Conservation (phyloP, 2,888 invertebrate genomes). For the Celastrina argiolus region DNA sequence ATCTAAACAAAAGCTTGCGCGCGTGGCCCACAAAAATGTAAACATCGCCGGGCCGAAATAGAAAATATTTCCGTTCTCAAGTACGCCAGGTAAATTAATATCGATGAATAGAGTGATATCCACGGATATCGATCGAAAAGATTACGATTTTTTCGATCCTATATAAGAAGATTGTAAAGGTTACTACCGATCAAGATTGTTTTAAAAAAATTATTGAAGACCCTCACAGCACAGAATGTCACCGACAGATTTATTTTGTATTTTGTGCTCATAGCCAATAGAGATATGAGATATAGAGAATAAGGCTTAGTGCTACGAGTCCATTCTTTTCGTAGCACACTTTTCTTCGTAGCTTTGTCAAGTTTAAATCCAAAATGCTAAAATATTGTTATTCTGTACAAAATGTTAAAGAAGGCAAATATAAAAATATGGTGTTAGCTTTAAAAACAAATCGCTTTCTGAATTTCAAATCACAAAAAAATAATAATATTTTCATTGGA, state of each 20-base stretch:
- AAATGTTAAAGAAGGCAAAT: not conserved
- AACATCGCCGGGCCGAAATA: constrained; percentile 32
- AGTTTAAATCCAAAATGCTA: not conserved
- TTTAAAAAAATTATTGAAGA: too few species aligned
- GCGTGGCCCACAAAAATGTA: constrained; percentile 41
- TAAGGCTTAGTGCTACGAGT: too few species aligned
- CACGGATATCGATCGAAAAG: too few species aligned
- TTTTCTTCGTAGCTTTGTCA: too few species aligned
- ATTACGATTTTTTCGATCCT: too few species aligned
- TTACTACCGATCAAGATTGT: too few species aligned
- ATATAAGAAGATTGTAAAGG: too few species aligned
- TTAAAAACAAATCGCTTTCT: not conserved
- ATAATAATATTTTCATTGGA: not conserved
- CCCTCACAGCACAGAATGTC: too few species aligned
- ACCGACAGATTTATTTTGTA: too few species aligned
- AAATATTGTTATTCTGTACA: not conserved
- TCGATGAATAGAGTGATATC: not conserved
- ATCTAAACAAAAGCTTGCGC: constrained; percentile 60
- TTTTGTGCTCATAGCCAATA: too few species aligned
- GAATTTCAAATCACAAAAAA: not conserved
- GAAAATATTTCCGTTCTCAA: constrained; percentile 22
- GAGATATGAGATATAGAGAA: too few species aligned
- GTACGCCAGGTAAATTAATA: constrained; percentile 9
- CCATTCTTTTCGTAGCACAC: too few species aligned
- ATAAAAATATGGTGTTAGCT: not conserved